Base-by-base conservation (phyloP, 2,113 vertebrate species). In the Noturus placidus region DNA sequence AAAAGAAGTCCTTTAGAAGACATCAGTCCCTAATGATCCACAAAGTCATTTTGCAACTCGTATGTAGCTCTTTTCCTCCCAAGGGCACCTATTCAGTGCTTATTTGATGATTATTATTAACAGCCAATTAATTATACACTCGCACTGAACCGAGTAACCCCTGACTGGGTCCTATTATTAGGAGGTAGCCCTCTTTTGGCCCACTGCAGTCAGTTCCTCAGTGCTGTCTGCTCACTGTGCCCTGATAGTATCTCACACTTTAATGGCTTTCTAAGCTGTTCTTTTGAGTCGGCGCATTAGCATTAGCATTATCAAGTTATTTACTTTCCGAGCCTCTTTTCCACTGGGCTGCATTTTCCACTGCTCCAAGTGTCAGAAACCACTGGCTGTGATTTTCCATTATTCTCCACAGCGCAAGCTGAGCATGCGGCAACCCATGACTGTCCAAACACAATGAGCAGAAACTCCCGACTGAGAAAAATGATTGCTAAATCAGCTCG, bases 291-390 rank as follows among this genome's bases (percentile, higher is more conserved):
- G 86, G 76, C 79, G 52, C 84, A 59, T 61, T 82, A 82, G 90
- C 94, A 95, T 92, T 92, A 94, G 93, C 94, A 95, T 94, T 87
- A 89, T 91, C 91, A 93, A 95, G 92, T 95, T 95, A 95, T 96
- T 96, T 94, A 94, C 94, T 95, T 94, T 94, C 94, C 93, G 91
- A 94, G 93, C 91, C 92, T 95, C 94, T 95, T 96, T 88, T 96
- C 96, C 95, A 96, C 91, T 95, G 91, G 92, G 91, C 89, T 90
- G 91, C 90, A 95, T 95, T 97, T 96, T 96, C 95, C 93, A 86
- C 93, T 95, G 89, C 93, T 94, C 93, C 90, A 89, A 92, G 93
- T 91, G 94, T 92, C 95, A 94, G 90, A 93, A 88, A 93, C 57
- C 86, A 88, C 93, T 89, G 91, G 94, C 91, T 93, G 92, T 89